Evolutionary conservation across 1,140 invertebrate species (phyloP).

Genomic region (Coelopa frigida): DNA sequence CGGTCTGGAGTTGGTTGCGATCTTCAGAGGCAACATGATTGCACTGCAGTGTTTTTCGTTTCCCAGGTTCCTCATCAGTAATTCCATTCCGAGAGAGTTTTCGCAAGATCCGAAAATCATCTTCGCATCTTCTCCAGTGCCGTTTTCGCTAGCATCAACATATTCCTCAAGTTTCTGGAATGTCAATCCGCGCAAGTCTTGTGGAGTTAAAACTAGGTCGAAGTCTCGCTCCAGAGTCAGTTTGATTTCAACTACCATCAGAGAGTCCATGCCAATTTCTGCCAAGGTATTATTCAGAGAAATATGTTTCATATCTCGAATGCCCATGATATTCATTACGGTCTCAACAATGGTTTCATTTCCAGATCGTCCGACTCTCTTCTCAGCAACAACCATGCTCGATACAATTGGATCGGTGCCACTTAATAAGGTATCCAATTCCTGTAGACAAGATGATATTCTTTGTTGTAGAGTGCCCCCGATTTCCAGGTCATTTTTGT

Average conservation of each 20-base stretch:
- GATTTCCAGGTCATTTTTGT: constrained; percentile 66
- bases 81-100: constrained; percentile 45
- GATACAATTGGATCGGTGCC: constrained; percentile 60
- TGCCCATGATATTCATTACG: constrained; percentile 58
- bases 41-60: constrained; percentile 45
- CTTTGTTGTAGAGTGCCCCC: constrained; percentile 78
- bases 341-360: constrained; percentile 57
- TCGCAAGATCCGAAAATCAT: constrained; percentile 29
- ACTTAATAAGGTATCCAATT: constrained; percentile 61
- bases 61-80: constrained; percentile 51
- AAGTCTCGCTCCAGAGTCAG: constrained; percentile 77
- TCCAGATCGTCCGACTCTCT: constrained; percentile 49
- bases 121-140: constrained; percentile 43
- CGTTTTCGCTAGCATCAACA: constrained; percentile 48
- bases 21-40: constrained; percentile 30
- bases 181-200: constrained; percentile 64
- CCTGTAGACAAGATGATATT: constrained; percentile 68
- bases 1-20: constrained; percentile 34
- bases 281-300: constrained; percentile 66
- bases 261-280: constrained; percentile 83
- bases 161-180: constrained; percentile 58
- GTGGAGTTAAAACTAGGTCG: constrained; percentile 67
- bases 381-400: constrained; percentile 73
- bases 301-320: constrained; percentile 52
- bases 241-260: constrained; percentile 86